Conservation (phyloP, 92 coral and sea anemone species). For the Paragorgia papillata region DNA sequence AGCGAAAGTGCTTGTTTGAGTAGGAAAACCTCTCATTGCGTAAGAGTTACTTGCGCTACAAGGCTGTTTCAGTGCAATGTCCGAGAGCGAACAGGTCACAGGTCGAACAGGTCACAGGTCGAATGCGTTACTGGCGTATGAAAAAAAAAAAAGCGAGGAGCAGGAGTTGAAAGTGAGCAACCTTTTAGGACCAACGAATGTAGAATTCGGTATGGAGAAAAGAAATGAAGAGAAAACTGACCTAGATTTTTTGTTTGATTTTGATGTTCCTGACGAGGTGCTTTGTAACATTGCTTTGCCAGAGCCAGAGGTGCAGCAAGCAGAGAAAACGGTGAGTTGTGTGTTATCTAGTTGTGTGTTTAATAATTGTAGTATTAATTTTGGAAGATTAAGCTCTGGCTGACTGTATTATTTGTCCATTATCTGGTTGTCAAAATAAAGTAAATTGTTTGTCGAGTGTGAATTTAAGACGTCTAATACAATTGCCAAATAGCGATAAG, state of each 20-base stretch:
- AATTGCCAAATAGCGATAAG: not conserved
- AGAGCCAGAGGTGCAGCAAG: conserved; percentile 1
- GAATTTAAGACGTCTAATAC: too few species aligned
- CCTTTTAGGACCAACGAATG: conserved; percentile 24
- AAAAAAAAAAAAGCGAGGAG: conserved; percentile 27
- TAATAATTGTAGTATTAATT: conserved; percentile 16
- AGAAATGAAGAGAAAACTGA: conserved; percentile 8
- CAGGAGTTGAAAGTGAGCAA: conserved; percentile 28
- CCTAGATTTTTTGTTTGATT: conserved; percentile 13
- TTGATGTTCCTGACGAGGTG: conserved; percentile 42
- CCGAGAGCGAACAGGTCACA: conserved; percentile 13
- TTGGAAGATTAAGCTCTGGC: conserved; percentile 11
- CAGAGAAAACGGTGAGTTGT: conserved; percentile 1
- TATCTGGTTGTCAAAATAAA: too few species aligned
- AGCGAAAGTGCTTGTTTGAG: conserved; percentile 27
- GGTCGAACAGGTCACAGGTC: conserved; percentile 12
- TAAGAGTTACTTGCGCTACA: conserved; percentile 42
- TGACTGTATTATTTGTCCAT: conserved; percentile 1
- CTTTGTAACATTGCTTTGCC: conserved; percentile 40
- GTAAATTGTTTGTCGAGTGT: too few species aligned
- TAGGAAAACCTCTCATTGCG: conserved; percentile 34
- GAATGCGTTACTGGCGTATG: conserved; percentile 40
- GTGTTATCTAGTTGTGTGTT: conserved; percentile 21
- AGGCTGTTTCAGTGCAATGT: conserved; percentile 19
- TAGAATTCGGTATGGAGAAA: conserved; percentile 1